Evolutionary conservation across 2,113 vertebrate genomes (phyloP), one percentile per base, ranked within the genome.

Genomic region (Salvelinus alpinus): DNA sequence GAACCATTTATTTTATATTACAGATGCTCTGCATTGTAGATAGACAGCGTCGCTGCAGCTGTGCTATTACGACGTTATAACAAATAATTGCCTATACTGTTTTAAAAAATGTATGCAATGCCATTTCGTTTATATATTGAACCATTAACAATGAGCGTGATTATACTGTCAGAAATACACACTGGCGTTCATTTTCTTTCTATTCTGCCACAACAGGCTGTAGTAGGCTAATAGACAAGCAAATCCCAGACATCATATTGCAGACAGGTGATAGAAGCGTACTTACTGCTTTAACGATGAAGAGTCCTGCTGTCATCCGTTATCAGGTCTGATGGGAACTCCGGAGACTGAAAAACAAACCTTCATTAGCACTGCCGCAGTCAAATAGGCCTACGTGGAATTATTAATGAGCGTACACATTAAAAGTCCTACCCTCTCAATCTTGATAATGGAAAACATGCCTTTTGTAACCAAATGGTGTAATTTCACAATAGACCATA

Each of bases 201-300:
- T 54, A 54, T 54, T 54, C 51, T 54, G 51, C 14, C 51, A 54
- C 51, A 54, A 54, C 13, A 5, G 51, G 5, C 14, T 18, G 9
- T 44, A 44, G 38, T 44, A 44, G 38, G 38, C 38, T 44, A 44
- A 44, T 11, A 11, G 9, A 44, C 38, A 3, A 44, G 8, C 8
- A 44, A 44, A 44, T 44, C 38, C 38, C 38, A 9, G 38, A 11
- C 38, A 89, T 84, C 89, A 82, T 85, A 87, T 82, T 86, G 80
- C 82, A 88, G 85, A 81, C 80, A 86, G 25, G 80, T 13, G 13
- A 18, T 54, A 82, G 80, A 73, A 25, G 86, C 5, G 79, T 90
- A 95, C 96, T 98, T 94, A 99, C 97, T 96, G 89, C 60, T 86
- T 97, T 94, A 99, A 94, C 96, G 96, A 95, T 96, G 98, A 87